Conservation (phyloP, 2,797 vertebrate species). For the Danio kyathit region DNA sequence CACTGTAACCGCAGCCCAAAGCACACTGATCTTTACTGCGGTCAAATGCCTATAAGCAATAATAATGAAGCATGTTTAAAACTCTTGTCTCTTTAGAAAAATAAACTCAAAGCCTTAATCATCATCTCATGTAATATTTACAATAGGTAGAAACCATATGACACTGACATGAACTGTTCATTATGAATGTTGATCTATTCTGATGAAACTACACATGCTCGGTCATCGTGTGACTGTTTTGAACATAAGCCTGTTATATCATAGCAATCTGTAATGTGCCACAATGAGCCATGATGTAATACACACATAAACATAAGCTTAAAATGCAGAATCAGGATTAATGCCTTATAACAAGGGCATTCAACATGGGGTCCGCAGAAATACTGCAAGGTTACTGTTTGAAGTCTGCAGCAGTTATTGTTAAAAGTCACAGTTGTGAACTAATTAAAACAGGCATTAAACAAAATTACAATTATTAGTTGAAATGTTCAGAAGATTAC, state of each 20-base stretch:
- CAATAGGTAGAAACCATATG: not conserved
- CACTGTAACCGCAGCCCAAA: not conserved
- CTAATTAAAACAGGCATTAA: not conserved
- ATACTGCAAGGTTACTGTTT: too few relatives aligned
- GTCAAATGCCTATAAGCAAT: not conserved
- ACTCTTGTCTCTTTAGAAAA: not conserved
- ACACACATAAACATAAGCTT: not conserved
- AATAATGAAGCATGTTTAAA: slow-evolving; percentile 5
- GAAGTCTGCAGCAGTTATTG: not conserved
- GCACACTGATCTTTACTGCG: not conserved
- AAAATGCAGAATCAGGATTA: slow-evolving; percentile 7
- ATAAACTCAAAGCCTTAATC: not conserved
- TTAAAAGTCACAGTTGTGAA: not conserved
- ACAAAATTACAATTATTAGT: not conserved
- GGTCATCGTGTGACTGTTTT: not conserved
- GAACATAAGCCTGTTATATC: not conserved
- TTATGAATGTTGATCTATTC: not conserved
- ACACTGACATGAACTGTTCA: slow-evolving; percentile 21
- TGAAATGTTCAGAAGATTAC: too few relatives aligned
- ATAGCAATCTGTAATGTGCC: not conserved
- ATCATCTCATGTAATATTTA: not conserved
- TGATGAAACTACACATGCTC: not conserved
- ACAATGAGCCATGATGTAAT: slow-evolving; percentile 3
- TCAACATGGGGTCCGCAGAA: not conserved
- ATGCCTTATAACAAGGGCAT: not conserved